Evolutionary conservation across 2,797 vertebrate species (phyloP), one percentile per base, ranked within the genome.

Genomic region (Epinephelus awoara): DNA sequence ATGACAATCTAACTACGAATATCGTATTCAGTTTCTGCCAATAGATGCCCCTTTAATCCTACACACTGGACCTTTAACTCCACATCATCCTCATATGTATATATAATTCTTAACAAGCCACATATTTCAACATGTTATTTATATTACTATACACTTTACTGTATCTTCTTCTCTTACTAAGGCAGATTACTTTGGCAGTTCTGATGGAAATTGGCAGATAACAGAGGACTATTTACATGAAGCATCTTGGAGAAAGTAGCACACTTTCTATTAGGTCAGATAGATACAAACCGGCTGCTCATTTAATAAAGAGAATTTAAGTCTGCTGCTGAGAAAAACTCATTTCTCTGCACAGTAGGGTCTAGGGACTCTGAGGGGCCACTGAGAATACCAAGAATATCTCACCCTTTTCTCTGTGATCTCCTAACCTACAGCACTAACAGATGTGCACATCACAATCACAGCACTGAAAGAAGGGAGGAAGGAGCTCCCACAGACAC

Each of bases 381-480:
- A 85, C 10, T 69, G 89, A 88, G 84, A 89, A 89, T 85, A 75
- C 91, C 70, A 82, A 91, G 67, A 93, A 94, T 94, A 92, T 64
- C 91, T 85, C 82, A 69, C 38, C 75, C 54, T 76, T 73, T 75
- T 77, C 74, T 70, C 27, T 67, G 81, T 82, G 59, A 51, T 84
- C 83, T 82, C 46, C 77, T 81, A 47, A 85, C 77, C 70, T 76
- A 50, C 74, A 85, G 42, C 3, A 55, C 42, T 3, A 18, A 51
- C 71, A 79, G 4, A 88, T 38, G 51, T 40, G 47, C n/a, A 42
- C 57, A 57, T 58, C 59, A 34, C n/a, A 63, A 23, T 21, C 42
- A 70, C 9, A 69, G 47, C 19, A 57, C 15, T 21, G 6, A 34
- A 61, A 23, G 56, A 67, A 55, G 58, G 8, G 19, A 55, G 59